Percentiles rank a stretch among this genome's conserved stretches.
These are phyloP conservation scores for Scaptomyza parva DNA, from an alignment of 2,888 invertebrate genomes.

Conservation along the genomic window DNA sequence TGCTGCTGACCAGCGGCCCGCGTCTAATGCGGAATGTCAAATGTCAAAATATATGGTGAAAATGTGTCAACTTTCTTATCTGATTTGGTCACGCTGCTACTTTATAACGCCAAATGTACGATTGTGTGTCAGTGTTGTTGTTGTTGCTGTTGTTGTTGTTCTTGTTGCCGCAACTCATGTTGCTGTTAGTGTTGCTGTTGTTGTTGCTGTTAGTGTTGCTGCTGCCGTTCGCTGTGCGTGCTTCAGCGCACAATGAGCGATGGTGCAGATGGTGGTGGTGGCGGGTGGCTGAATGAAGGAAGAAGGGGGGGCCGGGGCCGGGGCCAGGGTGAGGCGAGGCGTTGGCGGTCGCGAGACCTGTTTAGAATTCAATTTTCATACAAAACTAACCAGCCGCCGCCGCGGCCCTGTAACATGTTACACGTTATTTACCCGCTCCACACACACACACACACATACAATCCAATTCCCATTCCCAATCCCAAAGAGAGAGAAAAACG, in stretches of 20 bases:
- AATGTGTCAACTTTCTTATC: conserved; percentile 85
- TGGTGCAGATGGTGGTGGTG: conserved; percentile 49
- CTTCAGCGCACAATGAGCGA: conserved; percentile 73
- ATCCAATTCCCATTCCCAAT: conserved; percentile 27
- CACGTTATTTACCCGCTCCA: conserved; percentile 38
- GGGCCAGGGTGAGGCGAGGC: conserved; percentile 39
- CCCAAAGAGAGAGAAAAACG: background rate
- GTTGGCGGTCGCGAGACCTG: conserved; percentile 76
- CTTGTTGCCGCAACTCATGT: conserved; percentile 23
- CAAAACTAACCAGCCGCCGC: conserved; percentile 65
- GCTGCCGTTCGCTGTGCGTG: conserved; percentile 73
- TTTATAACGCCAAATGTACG: conserved; percentile 80
- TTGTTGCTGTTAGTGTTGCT: conserved; percentile 35
- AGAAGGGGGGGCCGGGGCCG: conserved; percentile 36
- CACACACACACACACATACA: no score
- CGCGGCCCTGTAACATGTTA: conserved; percentile 47
- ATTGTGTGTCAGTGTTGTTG: conserved; percentile 54
- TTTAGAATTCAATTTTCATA: conserved; percentile 81
- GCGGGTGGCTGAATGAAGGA: background rate
- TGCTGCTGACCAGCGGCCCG: conserved; percentile 74
- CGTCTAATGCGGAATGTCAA: conserved; percentile 84
- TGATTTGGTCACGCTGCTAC: conserved; percentile 85
- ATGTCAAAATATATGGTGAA: conserved; percentile 85
- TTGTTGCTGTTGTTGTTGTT: conserved; percentile 24
- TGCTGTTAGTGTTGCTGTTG: conserved; percentile 24